A percentile compares a stretch with the other conserved stretches of the same genome.
Conservation (phyloP, 2,888 invertebrate genomes). For the Siphlonurus alternatus region DNA sequence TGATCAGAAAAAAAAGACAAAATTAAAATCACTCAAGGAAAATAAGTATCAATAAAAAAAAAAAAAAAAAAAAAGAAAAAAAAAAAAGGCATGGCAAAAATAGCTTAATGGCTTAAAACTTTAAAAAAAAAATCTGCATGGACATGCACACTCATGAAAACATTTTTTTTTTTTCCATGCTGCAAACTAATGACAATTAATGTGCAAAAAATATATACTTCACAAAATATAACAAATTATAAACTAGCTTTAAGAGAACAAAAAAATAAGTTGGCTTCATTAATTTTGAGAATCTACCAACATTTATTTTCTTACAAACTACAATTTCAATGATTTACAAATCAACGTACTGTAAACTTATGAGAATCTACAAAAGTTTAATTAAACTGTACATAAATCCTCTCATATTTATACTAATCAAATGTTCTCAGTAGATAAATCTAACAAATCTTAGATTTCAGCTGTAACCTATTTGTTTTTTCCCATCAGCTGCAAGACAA, state of each 20-base stretch:
- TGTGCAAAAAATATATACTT: neutral
- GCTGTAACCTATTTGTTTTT: too few species aligned
- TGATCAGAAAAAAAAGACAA: neutral
- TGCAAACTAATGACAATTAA: neutral
- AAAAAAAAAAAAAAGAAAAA: neutral
- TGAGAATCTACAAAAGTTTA: too few species aligned
- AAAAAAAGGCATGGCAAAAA: neutral
- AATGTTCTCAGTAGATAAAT: too few species aligned
- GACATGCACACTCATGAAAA: neutral
- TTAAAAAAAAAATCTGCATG: neutral
- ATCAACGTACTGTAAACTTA: too few species aligned
- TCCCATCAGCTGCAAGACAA: too few species aligned
- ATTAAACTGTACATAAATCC: too few species aligned
- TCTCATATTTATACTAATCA: too few species aligned
- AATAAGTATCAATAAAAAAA: neutral
- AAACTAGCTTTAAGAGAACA: neutral
- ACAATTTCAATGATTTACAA: too few species aligned
- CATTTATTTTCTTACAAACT: too few species aligned
- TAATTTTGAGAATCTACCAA: too few species aligned
- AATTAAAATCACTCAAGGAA: neutral
- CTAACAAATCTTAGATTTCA: too few species aligned
- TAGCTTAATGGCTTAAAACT: neutral
- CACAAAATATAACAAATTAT: neutral
- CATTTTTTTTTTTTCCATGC: neutral
- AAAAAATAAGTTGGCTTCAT: too few species aligned